A percentile compares a stretch with the other conserved stretches of the same genome.
Conservation (phyloP, 2,888 invertebrate species). For the Carcina quercana region DNA sequence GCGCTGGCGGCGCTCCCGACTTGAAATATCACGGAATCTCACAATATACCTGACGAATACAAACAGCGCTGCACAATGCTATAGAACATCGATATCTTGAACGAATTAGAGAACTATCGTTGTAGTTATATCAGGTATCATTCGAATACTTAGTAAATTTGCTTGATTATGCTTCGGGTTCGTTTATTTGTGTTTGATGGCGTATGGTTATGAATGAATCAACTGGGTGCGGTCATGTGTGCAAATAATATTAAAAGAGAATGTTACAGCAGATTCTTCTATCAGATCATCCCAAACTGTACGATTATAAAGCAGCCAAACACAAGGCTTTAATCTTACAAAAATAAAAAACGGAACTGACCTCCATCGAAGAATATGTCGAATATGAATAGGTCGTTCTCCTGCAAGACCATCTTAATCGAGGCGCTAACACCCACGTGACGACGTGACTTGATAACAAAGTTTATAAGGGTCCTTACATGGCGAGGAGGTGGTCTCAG, state of each 20-base stretch:
- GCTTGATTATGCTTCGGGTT: no score
- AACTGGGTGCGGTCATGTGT: no score
- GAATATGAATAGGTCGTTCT: slow-evolving; percentile 44
- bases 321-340: slow-evolving; percentile 10
- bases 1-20: slow-evolving; percentile 55
- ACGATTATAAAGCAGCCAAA: no score
- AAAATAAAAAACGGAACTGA: slow-evolving; percentile 29
- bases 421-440: slow-evolving; percentile 51
- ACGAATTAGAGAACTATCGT: no score
- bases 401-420: slow-evolving; percentile 36
- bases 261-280: no score
- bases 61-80: no score
- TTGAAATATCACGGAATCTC: slow-evolving; percentile 56
- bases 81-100: no score
- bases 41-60: slow-evolving; percentile 42
- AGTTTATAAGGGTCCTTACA: slow-evolving; percentile 44
- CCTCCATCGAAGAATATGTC: slow-evolving; percentile 27
- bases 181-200: no score
- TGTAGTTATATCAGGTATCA: no score
- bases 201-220: background rate
- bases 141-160: no score
- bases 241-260: no score
- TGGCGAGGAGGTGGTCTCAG: slow-evolving; percentile 25
- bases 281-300: no score
- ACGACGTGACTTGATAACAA: slow-evolving; percentile 49